Base-by-base conservation (phyloP, 2,888 invertebrate genomes). In the Deilephila porcellus region DNA sequence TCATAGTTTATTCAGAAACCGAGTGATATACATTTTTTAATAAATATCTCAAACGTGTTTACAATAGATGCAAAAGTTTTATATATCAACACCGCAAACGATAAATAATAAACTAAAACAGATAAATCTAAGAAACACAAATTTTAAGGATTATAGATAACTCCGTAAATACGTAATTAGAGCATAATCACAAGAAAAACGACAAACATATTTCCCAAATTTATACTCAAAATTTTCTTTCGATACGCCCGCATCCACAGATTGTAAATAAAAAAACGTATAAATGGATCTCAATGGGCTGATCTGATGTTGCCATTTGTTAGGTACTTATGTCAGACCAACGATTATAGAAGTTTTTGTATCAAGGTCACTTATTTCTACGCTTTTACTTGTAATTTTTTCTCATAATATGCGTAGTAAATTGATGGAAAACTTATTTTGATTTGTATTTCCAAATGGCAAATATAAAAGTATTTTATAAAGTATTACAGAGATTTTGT, bases 1-100 rank as follows among this genome's bases (percentile, higher is more conserved):
- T 90, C 91, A 92, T 90, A 85, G 84, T 89, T 88, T 85, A 86
- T 85, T 85, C 80, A 85, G 75, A 76, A 80, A 77, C 78, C 75
- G 75, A 72, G 53, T 71, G 73, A 64, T 78, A 70, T 71, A 74
- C 76, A 32, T 72, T 60, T 75, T 76, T 76, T 76, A 75, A 77
- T 77, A 81, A 82, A 79, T 86, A 82, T 80, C 74, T 79, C 80
- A 82, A 86, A 85, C 82, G 85, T 89, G 89, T 90, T 88, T 87
- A 88, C 86, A 85, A 84, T 79, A 82, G 79, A 83, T 85, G 83
- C 76, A 80, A 81, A 79, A 81, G 63, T 45, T 56, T 45, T 25
- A 72, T 56, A 73, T 45, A 52, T 70, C 45, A 60, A 56, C 70
- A 73, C 70, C 8, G 25, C 20, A 53, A 25, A 34, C 11, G n/a